Evolutionary conservation across 2,888 invertebrate genomes (phyloP), one percentile per base, ranked within the genome.

Genomic region (Unio pictorum): DNA sequence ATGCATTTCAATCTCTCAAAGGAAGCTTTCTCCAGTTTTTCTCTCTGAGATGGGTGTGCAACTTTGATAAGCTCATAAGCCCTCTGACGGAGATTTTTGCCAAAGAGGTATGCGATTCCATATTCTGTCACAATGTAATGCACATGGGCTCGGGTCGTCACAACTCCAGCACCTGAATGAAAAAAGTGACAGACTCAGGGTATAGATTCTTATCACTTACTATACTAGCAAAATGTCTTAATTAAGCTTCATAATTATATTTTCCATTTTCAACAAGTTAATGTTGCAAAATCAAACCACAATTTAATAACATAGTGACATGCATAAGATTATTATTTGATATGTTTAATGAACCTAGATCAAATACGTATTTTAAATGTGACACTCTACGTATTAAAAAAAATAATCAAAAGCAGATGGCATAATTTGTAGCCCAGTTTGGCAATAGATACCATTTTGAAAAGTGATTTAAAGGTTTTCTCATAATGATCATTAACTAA

Each of bases 61-160:
- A 98, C 93, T 79, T 94, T 92, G 86, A 98, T 97, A 7, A 98
- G 92, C 73, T 94, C 96, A 89, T 96, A 93, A 5, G 97, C 97
- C 67, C 98, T 92, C 89, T 98, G 97, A 5, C 97, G 92, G 67
- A 97, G 92, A 30, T 94, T 94, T 90, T 95, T 96, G 64, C 98
- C 98, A 90, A 97, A 97, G 64, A 98, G 91, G 70, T 94, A 92
- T 0, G 97, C 97, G 80, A 97, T 94, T 28, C 98, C 98, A 80
- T 95, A 93, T 89, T 98, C 98, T 0, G 98, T 98, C 0, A 97
- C 97, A 5, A 98, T 93, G 89, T 97, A 97, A 89, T 97, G 95
- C 0, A 95, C 95, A 89, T 97, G 97, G 0, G 96, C 96, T 78
- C 97, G 93, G 0, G 95, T 94, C 0, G 97, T 96, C 23, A 97